Evolutionary conservation across 2,888 invertebrate species (phyloP).

Genomic region (Lobophora halterata): DNA sequence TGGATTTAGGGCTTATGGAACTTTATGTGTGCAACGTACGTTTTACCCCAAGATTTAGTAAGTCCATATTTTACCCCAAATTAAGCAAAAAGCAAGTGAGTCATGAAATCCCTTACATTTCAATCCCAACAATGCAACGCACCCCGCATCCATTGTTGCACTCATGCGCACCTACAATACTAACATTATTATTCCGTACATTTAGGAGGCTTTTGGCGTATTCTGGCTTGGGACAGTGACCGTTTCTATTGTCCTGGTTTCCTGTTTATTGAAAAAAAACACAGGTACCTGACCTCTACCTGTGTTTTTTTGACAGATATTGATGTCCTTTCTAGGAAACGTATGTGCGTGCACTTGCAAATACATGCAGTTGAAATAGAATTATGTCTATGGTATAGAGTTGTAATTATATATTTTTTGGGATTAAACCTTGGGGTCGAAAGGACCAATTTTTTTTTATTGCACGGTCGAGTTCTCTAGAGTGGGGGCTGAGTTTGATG

Average conservation of each 20-base stretch:
- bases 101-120: conserved; percentile 29
- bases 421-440: conserved; percentile 29
- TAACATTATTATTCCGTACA: conserved; percentile 1
- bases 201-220: conserved; percentile 17
- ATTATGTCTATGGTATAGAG: conserved; percentile 6
- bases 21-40: too few relatives aligned
- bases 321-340: conserved; percentile 22
- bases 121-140: conserved; percentile 22
- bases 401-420: conserved; percentile 3
- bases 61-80: conserved; percentile 13
- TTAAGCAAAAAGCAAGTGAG: conserved; percentile 19
- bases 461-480: conserved; percentile 28
- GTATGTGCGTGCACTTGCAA: conserved; percentile 20
- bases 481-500: conserved; percentile 26
- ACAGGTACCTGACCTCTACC: conserved; percentile 54
- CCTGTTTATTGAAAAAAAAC: conserved; percentile 58
- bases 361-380: conserved; percentile 7
- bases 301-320: conserved; percentile 21
- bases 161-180: conserved; percentile 20
- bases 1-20: too few relatives aligned
- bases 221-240: conserved; percentile 39
- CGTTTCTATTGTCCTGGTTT: conserved; percentile 66
- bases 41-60: too few relatives aligned
- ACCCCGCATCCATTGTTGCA: conserved; percentile 19
- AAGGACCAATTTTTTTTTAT: conserved; percentile 29